These are phyloP conservation scores for Tragelaphus buxtoni DNA, from an alignment of 2,113 vertebrate species.

Conservation along the genomic window DNA sequence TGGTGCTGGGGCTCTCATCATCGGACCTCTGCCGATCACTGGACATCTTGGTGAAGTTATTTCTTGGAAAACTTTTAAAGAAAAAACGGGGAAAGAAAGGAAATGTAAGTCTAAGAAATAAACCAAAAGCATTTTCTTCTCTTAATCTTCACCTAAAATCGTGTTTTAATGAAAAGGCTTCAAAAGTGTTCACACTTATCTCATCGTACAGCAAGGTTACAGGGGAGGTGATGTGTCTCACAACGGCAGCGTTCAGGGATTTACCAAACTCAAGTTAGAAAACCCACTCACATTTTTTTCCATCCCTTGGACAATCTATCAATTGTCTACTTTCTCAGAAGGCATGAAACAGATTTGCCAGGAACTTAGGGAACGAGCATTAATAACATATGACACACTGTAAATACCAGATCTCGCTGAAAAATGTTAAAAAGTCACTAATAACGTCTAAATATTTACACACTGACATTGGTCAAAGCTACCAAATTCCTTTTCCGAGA, in stretches of 20 bases:
- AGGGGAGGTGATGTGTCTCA: conserved; percentile 11
- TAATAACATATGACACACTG: conserved; percentile 83
- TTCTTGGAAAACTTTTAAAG: conserved; percentile 59
- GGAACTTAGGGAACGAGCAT: conserved; percentile 79
- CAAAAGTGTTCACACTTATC: conserved; percentile 2
- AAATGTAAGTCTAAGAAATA: conserved; percentile 32
- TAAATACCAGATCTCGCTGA: conserved; percentile 81
- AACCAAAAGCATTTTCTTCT: background rate
- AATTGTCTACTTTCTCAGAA: conserved; percentile 84
- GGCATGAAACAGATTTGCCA: conserved; percentile 78
- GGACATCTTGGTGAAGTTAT: conserved; percentile 87
- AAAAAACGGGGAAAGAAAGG: background rate
- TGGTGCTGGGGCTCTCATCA: conserved; percentile 94
- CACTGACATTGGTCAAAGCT: conserved; percentile 75
- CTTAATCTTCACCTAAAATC: background rate
- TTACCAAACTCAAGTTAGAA: conserved; percentile 67
- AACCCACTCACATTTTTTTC: conserved; percentile 79
- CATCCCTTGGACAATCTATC: conserved; percentile 81
- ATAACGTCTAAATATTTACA: conserved; percentile 85
- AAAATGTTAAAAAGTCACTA: conserved; percentile 82
- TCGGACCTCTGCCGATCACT: conserved; percentile 93
- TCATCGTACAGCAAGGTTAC: conserved; percentile 40
- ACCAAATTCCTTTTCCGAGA: conserved; percentile 61
- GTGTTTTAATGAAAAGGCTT: conserved; percentile 23
- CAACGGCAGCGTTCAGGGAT: conserved; percentile 25